Percentiles rank a stretch among this genome's conserved stretches.
phyloP scores from a whole-genome alignment of 2,113 vertebrate genomes.

The Patagioenas fasciata region DNA sequence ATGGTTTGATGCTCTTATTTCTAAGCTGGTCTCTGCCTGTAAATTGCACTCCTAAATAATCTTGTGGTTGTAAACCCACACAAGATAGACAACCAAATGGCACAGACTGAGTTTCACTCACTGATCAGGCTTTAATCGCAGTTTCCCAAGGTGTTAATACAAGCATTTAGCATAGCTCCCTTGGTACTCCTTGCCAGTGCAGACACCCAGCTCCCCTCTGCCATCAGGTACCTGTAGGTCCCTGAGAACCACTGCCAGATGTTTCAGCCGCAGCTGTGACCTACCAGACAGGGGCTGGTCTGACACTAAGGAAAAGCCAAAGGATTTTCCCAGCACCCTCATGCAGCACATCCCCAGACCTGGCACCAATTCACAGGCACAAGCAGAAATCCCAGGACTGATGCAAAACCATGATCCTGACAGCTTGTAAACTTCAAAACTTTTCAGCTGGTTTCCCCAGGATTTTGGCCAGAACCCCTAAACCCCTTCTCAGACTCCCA shows the following conservation, averaged over 20 bases:
- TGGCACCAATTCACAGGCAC: background rate
- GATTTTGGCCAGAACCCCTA: background rate
- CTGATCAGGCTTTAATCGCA: constrained; percentile 16
- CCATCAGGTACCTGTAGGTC: constrained; percentile 61
- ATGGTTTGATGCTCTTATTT: background rate
- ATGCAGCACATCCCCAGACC: background rate
- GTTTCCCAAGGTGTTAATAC: background rate
- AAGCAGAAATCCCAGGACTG: background rate
- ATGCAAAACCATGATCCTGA: background rate
- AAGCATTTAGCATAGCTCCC: background rate
- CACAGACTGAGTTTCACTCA: constrained; percentile 23
- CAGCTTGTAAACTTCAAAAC: background rate
- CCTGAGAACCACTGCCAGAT: background rate
- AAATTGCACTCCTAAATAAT: background rate
- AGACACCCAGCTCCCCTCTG: background rate
- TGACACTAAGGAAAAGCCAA: background rate
- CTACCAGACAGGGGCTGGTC: background rate
- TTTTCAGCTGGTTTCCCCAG: background rate
- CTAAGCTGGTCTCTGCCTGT: background rate
- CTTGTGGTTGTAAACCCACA: background rate
- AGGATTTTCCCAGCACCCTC: background rate
- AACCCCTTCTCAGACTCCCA: background rate
- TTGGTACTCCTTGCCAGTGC: background rate
- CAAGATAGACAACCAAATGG: constrained; percentile 20
- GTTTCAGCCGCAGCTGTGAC: background rate